A percentile compares a stretch with the other conserved stretches of the same genome.
Conservation (phyloP, 37 sponge, comb jelly and placozoan species). For the Crambe crambe region DNA sequence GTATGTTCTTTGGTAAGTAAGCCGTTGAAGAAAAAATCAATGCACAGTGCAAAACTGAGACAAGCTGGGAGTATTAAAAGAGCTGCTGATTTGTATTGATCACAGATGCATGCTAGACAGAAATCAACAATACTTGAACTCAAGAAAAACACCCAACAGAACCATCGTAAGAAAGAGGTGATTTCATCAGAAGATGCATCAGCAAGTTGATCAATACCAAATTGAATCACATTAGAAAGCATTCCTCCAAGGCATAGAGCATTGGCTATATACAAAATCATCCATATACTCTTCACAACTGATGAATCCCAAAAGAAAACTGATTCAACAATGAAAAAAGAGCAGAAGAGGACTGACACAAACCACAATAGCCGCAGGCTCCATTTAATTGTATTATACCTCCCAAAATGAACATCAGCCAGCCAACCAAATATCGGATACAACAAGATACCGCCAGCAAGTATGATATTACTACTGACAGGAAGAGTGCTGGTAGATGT, state of each 20-base stretch:
- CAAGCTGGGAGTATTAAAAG: not conserved
- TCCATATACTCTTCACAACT: not conserved
- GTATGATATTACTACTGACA: not conserved
- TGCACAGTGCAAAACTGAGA: not conserved
- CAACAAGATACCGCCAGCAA: not conserved
- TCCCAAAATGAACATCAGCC: conserved; percentile 7
- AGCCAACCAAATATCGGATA: conserved; percentile 5
- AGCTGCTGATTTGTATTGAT: not conserved
- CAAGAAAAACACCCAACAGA: not conserved
- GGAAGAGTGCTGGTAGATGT: not conserved
- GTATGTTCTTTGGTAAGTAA: not conserved
- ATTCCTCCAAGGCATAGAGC: not conserved
- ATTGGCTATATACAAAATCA: not conserved
- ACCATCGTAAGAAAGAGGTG: not conserved
- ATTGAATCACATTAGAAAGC: not conserved
- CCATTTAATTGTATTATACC: not conserved
- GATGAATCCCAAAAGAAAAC: not conserved
- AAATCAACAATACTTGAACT: not conserved
- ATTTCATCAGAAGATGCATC: conserved; percentile 6
- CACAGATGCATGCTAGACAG: not conserved
- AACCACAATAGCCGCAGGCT: not conserved
- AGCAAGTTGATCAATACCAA: not conserved
- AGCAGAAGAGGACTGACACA: not conserved
- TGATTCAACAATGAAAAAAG: not conserved
- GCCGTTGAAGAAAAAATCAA: not conserved